A percentile compares a stretch with the other conserved stretches of the same genome.
These are phyloP conservation scores for Merluccius polli DNA, from an alignment of 2,797 vertebrate species.

Conservation along the genomic window DNA sequence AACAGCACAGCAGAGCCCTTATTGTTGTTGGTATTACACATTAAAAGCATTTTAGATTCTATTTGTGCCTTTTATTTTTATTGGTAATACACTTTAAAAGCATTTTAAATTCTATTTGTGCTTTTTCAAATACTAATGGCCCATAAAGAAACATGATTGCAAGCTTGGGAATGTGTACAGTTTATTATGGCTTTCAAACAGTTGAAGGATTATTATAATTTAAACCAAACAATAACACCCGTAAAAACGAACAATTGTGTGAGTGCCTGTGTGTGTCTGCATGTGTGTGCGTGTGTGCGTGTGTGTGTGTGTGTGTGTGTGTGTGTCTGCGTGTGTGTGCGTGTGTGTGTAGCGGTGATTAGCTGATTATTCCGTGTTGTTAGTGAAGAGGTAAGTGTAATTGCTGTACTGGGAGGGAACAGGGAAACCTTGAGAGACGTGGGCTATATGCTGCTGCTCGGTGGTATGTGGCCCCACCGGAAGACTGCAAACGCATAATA, in stretches of 20 bases:
- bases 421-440: background rate
- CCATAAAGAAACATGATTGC: slow-evolving; percentile 1
- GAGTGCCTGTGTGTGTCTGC: background rate
- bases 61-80: slow-evolving; percentile 6
- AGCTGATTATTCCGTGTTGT: background rate
- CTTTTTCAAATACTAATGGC: slow-evolving; percentile 2
- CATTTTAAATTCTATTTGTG: slow-evolving; percentile 4
- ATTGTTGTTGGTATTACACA: slow-evolving; percentile 4
- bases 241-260: background rate
- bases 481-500: background rate
- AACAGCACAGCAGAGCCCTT: background rate
- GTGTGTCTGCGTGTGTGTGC: background rate
- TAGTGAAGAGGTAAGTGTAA: background rate
- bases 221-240: slow-evolving; percentile 5
- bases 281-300: background rate
- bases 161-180: background rate
- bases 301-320: background rate
- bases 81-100: slow-evolving; percentile 5
- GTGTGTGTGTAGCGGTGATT: slow-evolving; percentile 1
- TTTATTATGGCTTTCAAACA: slow-evolving; percentile 2
- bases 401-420: background rate
- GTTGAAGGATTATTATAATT: slow-evolving; percentile 4
- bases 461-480: background rate
- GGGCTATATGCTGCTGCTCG: no score
- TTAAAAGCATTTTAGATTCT: slow-evolving; percentile 4